Base-by-base conservation (phyloP, 2,888 invertebrate genomes). In the Endomychus coccineus region DNA sequence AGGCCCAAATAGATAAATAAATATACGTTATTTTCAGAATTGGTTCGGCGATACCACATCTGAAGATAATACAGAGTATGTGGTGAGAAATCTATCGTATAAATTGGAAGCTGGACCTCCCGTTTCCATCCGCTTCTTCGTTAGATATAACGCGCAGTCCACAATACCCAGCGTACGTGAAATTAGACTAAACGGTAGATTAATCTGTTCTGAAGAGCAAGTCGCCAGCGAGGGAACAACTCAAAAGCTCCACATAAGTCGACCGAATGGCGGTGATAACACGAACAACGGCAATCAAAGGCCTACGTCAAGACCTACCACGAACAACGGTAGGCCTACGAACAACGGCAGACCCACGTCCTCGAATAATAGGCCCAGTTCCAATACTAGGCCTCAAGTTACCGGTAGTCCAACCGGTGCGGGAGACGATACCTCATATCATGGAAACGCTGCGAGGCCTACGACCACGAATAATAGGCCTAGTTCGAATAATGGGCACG, bases 1-100 rank as follows among this genome's bases (percentile, higher is more conserved):
- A n/a, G n/a, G n/a, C n/a, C n/a, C n/a, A n/a, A n/a, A n/a, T n/a
- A n/a, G n/a, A n/a, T n/a, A n/a, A n/a, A n/a, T n/a, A n/a, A n/a
- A n/a, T n/a, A n/a, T n/a, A n/a, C n/a, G n/a, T 31, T 36, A 10
- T 42, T 46, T 52, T 7, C 34, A 65, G 65, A 65, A 64, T 43
- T 62, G 61, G 59, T 68, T 76, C 30, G 77, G 77, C 1, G 74
- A 75, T 39, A 71, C 76, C 0, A 66, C 70, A 6, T 72, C 75
- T 0, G 55, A 64, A 25, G 74, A 78, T 55, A 77, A 77, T 55
- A 66, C 63, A 15, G 71, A 74, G 46, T 78, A 72, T 55, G 71
- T 74, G 39, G 69, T 78, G 17, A 71, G 73, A 44, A 75, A 76
- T 50, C 67, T 71, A 0, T 70, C 71, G 27, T 72, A 74, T 64